These are phyloP conservation scores for Siniperca scherzeri DNA, from an alignment of 2,797 vertebrate genomes.

Conservation along the genomic window DNA sequence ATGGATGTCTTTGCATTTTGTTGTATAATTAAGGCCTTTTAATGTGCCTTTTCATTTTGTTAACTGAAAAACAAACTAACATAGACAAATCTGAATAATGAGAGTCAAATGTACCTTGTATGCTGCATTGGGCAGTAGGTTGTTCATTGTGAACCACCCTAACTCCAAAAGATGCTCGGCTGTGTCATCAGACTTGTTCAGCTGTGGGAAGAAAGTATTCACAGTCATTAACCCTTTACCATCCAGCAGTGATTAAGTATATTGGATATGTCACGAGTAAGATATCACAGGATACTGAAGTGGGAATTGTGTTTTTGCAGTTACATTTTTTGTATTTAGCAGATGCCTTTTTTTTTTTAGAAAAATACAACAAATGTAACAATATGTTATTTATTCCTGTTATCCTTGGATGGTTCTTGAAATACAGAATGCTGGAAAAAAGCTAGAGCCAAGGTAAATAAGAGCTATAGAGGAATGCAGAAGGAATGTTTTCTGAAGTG, in stretches of 20 bases:
- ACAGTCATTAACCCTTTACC: conserved; percentile 3
- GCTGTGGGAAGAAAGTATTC: conserved; percentile 77
- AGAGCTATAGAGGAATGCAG: background rate
- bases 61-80: background rate
- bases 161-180: conserved; percentile 98
- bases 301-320: background rate
- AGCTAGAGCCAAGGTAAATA: background rate
- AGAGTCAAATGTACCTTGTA: conserved; percentile 89
- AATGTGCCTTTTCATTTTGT: background rate
- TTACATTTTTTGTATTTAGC: background rate
- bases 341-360: too few relatives aligned
- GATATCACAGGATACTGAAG: background rate
- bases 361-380: background rate
- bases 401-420: background rate
- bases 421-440: background rate
- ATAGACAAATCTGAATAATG: background rate
- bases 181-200: conserved; percentile 98
- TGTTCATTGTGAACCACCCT: conserved; percentile 99
- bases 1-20: background rate
- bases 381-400: background rate
- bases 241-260: background rate
- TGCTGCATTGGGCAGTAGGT: conserved; percentile 95
- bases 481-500: background rate
- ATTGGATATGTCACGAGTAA: background rate
- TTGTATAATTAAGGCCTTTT: background rate